phyloP scores from a whole-genome alignment of 2,797 vertebrate genomes.

The Sternotherus odoratus region DNA sequence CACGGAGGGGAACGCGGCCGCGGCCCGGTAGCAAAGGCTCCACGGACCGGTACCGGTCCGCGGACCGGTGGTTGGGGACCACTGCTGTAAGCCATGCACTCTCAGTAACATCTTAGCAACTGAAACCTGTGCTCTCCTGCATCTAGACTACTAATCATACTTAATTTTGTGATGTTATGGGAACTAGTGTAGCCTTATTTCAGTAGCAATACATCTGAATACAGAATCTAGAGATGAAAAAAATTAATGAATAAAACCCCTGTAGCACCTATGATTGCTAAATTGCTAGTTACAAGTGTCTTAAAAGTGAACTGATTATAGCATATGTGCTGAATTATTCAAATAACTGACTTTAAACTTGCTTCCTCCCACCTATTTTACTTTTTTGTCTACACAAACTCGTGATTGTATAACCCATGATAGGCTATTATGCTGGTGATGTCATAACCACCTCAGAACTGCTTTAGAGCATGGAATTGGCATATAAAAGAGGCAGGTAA shows the following conservation, averaged over 20 bases:
- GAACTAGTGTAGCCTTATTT: neutral
- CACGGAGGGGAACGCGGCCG: too few relatives aligned
- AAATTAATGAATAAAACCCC: neutral
- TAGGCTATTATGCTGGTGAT: neutral
- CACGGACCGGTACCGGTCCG: too few relatives aligned
- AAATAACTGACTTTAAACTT: neutral
- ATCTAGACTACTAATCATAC: neutral
- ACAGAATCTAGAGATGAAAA: neutral
- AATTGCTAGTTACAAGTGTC: neutral
- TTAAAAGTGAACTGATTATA: neutral
- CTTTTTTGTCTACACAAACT: neutral
- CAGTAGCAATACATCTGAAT: neutral
- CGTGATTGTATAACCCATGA: neutral
- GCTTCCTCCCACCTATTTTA: neutral
- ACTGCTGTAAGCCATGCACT: neutral
- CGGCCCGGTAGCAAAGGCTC: too few relatives aligned
- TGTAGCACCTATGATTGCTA: neutral
- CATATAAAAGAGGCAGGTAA: neutral
- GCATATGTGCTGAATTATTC: fast-evolving
- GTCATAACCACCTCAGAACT: neutral
- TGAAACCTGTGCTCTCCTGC: neutral
- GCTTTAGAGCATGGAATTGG: neutral
- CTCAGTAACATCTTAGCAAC: neutral
- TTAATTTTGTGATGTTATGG: neutral
- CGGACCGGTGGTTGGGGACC: too few relatives aligned